phyloP scores from a whole-genome alignment of 1,140 invertebrate species.

The Doryteuthis pealeii region DNA sequence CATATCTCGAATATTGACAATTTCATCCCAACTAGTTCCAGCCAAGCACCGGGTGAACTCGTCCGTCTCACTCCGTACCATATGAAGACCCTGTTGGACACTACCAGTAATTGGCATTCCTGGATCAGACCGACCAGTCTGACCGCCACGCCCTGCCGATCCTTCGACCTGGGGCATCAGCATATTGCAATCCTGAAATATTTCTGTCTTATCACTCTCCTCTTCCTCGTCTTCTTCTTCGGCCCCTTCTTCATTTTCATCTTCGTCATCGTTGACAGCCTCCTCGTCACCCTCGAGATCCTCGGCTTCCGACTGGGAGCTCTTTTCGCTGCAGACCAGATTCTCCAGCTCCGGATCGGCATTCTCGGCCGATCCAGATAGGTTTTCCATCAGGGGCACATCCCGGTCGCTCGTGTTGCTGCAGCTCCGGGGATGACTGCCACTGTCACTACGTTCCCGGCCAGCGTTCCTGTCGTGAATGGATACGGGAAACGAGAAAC shows the following conservation, averaged over 20 bases:
- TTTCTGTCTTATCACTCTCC: conserved; percentile 8
- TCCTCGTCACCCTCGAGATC: not conserved
- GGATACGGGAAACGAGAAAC: not conserved
- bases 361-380: not conserved
- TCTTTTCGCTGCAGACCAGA: no score
- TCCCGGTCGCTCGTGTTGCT: not conserved
- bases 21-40: conserved; percentile 32
- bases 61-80: conserved; percentile 57
- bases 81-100: conserved; percentile 19
- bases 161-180: conserved; percentile 10
- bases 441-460: not conserved
- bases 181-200: not conserved
- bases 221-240: conserved; percentile 23
- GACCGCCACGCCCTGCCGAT: not conserved
- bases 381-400: not conserved
- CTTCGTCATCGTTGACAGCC: conserved; percentile 24
- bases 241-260: conserved; percentile 42
- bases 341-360: not conserved
- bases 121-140: not conserved
- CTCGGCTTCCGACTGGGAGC: not conserved
- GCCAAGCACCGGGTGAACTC: conserved; percentile 47
- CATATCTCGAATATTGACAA: conserved; percentile 77
- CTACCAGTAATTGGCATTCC: not conserved
- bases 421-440: not conserved
- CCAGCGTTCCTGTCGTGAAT: not conserved